Conservation (phyloP, 2,797 vertebrate species). For the Arnoldichthys spilopterus region DNA sequence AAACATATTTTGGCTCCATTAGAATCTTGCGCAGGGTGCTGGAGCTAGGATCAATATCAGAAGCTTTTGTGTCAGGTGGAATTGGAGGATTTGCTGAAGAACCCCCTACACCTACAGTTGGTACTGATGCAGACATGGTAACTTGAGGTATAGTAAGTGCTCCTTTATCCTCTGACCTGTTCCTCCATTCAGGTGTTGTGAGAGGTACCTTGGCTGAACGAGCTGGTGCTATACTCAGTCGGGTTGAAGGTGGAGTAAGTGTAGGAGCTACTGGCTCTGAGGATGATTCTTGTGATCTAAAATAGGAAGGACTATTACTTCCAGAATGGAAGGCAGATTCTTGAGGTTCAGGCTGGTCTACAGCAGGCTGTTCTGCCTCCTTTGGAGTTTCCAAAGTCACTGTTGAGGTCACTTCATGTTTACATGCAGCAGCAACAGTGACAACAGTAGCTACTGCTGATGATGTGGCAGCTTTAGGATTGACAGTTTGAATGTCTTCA, state of each 20-base stretch:
- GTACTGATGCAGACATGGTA: constrained; percentile 77
- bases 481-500: constrained; percentile 77
- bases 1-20: constrained; percentile 98
- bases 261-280: constrained; percentile 69
- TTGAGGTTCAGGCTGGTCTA: constrained; percentile 83
- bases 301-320: constrained; percentile 67
- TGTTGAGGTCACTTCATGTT: constrained; percentile 76
- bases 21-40: constrained; percentile 97
- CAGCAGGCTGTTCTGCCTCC: constrained; percentile 82
- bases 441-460: constrained; percentile 75
- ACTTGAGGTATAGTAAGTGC: constrained; percentile 82
- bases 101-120: constrained; percentile 65
- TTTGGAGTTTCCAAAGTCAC: constrained; percentile 80
- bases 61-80: constrained; percentile 96
- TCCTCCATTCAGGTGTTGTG: constrained; percentile 83
- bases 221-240: constrained; percentile 73
- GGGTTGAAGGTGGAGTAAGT: constrained; percentile 68
- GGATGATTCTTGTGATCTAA: constrained; percentile 68
- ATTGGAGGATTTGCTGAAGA: constrained; percentile 81
- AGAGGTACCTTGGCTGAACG: constrained; percentile 71
- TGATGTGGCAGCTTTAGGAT: constrained; percentile 77
- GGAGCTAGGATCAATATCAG: constrained; percentile 91
- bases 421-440: constrained; percentile 80
- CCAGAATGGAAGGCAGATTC: constrained; percentile 82
- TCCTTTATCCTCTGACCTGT: constrained; percentile 86